A percentile compares a stretch with the other conserved stretches of the same genome.
Evolutionary conservation across 1,140 invertebrate species (phyloP).

Genomic region (Phymorhynchus buccinoides): DNA sequence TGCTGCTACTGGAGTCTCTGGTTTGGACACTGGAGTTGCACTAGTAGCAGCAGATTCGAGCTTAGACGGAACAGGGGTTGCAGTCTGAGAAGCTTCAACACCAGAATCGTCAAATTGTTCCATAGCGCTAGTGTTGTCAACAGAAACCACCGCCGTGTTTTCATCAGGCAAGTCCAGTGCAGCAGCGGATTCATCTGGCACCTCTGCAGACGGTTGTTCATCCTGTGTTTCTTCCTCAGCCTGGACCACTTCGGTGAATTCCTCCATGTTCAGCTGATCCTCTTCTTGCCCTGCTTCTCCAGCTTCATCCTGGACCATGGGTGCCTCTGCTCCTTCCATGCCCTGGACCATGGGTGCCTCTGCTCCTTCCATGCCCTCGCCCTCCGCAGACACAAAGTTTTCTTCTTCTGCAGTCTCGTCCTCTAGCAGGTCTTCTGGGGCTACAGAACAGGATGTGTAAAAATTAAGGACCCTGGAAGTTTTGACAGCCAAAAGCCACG

Average conservation of each 20-base stretch:
- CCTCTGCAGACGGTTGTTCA: conserved; percentile 35
- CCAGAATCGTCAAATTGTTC: neutral
- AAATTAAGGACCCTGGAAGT: neutral
- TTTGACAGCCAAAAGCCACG: neutral
- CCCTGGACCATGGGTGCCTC: neutral
- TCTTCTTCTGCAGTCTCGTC: conserved; percentile 40
- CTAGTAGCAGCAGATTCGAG: neutral
- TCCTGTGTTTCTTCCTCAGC: conserved; percentile 52
- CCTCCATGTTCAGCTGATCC: conserved; percentile 17
- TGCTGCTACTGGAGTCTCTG: neutral
- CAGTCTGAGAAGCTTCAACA: neutral
- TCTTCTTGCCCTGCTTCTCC: conserved; percentile 1
- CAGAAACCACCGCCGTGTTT: neutral
- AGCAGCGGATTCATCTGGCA: conserved; percentile 33
- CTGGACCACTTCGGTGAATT: conserved; percentile 39
- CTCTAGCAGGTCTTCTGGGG: conserved; percentile 40
- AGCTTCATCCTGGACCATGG: neutral
- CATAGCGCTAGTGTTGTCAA: neutral
- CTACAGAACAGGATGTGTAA: conserved; percentile 53
- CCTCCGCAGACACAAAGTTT: conserved; percentile 24
- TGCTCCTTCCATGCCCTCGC: conserved; percentile 12
- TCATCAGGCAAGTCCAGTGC: neutral
- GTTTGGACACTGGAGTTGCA: neutral
- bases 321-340: neutral
- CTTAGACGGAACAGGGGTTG: neutral